These are phyloP conservation scores for Hypolimnas misippus DNA, from an alignment of 2,888 invertebrate species.

Conservation along the genomic window DNA sequence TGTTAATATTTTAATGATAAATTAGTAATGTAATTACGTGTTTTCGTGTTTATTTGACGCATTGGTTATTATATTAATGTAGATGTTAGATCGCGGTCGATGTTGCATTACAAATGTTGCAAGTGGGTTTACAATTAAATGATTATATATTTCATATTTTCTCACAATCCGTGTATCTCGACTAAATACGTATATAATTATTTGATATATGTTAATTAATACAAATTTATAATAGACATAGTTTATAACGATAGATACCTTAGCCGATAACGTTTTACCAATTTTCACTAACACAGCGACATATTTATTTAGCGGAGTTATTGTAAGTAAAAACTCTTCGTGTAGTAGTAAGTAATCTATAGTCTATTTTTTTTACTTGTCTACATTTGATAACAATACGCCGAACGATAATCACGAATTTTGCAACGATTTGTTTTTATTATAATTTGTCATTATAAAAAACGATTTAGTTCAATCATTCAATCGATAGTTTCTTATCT, in stretches of 20 bases:
- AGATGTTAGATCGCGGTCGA: background rate
- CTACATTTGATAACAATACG: too few relatives aligned
- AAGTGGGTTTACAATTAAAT: background rate
- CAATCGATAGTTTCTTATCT: too few relatives aligned
- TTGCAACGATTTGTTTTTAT: too few relatives aligned
- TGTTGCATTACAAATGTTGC: background rate
- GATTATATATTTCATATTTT: background rate
- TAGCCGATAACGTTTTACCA: background rate
- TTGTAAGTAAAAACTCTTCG: too few relatives aligned
- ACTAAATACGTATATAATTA: background rate
- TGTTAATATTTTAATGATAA: slow-evolving; percentile 2
- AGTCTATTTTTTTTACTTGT: too few relatives aligned
- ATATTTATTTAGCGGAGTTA: too few relatives aligned
- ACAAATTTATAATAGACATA: background rate
- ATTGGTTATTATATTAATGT: background rate
- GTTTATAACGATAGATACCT: too few relatives aligned
- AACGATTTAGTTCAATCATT: too few relatives aligned
- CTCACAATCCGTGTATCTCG: background rate
- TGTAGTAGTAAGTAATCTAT: too few relatives aligned
- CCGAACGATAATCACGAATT: too few relatives aligned
- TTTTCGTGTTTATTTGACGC: background rate
- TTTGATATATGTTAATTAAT: background rate
- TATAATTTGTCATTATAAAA: too few relatives aligned
- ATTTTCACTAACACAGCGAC: too few relatives aligned
- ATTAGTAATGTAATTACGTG: slow-evolving; percentile 4